These are phyloP conservation scores for Syngnathus acus DNA, from an alignment of 2,797 vertebrate genomes.

Conservation along the genomic window DNA sequence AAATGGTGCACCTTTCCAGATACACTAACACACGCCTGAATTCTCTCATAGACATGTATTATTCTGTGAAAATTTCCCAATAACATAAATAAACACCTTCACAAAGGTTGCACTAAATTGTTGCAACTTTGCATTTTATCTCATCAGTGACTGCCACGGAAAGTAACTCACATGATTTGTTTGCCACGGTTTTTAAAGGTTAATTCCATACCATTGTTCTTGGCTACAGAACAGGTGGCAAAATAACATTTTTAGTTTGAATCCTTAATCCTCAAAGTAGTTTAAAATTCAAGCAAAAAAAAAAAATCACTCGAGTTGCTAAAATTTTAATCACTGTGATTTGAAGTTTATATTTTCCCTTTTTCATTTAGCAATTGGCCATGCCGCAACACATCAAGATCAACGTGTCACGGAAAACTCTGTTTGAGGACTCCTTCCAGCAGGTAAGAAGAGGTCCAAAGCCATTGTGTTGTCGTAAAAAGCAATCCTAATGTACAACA, in stretches of 20 bases:
- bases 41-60: too few species aligned
- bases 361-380: conserved; percentile 79
- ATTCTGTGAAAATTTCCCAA: too few species aligned
- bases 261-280: neutral
- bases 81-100: too few species aligned
- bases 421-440: conserved; percentile 98
- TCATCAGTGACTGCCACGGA: neutral
- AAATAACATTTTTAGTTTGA: neutral
- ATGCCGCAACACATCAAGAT: conserved; percentile 98
- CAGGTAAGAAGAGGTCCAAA: conserved; percentile 70
- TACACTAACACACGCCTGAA: too few species aligned
- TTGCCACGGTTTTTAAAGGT: neutral
- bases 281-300: neutral
- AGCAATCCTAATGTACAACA: neutral
- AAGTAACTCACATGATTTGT: neutral
- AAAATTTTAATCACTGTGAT: neutral
- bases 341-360: neutral
- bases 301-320: neutral
- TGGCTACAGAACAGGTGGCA: neutral
- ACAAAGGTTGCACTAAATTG: neutral
- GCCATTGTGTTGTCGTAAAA: neutral
- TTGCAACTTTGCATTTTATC: neutral
- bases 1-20: too few species aligned
- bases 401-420: conserved; percentile 86
- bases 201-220: neutral